Conservation (phyloP, 2,888 invertebrate genomes). For the Polydesmus complanatus region DNA sequence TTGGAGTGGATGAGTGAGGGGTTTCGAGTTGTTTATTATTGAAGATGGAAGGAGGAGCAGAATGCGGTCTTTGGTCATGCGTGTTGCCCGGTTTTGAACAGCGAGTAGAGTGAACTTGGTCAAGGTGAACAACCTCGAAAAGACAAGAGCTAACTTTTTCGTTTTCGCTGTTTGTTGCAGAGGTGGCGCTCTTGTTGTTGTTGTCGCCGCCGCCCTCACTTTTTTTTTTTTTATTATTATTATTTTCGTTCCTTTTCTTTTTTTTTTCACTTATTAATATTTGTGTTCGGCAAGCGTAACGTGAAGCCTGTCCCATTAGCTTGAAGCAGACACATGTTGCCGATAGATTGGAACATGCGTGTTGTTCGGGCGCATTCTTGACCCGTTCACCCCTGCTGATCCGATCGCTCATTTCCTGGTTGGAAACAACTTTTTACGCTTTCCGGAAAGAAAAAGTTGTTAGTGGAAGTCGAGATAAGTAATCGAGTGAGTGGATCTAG, state of each 20-base stretch:
- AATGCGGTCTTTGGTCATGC: too few species aligned
- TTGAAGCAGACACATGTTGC: background rate
- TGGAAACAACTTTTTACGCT: too few species aligned
- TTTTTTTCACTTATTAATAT: background rate
- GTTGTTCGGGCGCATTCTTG: background rate
- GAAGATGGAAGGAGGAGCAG: too few species aligned
- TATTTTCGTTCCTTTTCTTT: background rate
- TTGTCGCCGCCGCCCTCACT: background rate
- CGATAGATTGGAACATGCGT: background rate
- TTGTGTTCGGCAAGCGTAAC: background rate
- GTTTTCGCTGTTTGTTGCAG: too few species aligned
- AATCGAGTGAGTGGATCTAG: too few species aligned
- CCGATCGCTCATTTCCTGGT: background rate
- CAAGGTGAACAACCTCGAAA: background rate
- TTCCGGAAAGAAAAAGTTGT: too few species aligned
- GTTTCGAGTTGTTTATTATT: too few species aligned
- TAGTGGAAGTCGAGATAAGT: background rate
- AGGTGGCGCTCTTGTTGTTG: background rate
- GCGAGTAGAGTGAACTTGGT: background rate
- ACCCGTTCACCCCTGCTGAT: background rate
- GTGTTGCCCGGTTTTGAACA: background rate
- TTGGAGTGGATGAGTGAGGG: too few species aligned
- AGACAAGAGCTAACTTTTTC: background rate
- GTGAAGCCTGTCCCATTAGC: background rate
- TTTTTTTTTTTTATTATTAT: background rate